phyloP scores from a whole-genome alignment of 2,797 vertebrate genomes.

The Acestrorhynchus altus region DNA sequence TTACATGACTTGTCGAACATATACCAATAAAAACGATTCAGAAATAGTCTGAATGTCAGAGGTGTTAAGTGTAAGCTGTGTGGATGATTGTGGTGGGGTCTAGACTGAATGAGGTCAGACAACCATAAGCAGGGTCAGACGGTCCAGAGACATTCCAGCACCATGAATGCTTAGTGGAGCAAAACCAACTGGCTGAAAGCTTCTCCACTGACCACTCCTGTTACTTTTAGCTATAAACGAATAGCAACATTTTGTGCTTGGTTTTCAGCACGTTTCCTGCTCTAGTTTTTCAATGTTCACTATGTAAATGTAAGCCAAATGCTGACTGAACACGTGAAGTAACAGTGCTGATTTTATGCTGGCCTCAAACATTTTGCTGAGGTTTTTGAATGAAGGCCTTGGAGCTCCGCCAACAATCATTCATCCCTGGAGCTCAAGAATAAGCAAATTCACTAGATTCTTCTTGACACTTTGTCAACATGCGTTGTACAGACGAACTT shows the following conservation, averaged over 20 bases:
- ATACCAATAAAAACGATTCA: no score
- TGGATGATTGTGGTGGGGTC: not conserved
- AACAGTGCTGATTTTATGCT: not conserved
- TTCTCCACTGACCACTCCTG: not conserved
- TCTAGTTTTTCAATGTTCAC: not conserved
- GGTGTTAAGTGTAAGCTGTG: not conserved
- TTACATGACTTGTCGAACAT: no score
- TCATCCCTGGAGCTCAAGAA: slow-evolving; percentile 1
- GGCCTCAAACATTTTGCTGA: slow-evolving; percentile 3
- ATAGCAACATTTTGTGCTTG: not conserved
- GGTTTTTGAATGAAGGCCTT: slow-evolving; percentile 22
- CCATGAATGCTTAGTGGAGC: not conserved
- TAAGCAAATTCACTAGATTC: not conserved
- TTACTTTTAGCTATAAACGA: not conserved
- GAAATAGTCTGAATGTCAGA: not conserved
- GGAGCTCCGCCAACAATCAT: not conserved
- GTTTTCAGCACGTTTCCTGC: not conserved
- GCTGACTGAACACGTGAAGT: not conserved
- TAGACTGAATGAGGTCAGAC: slow-evolving; percentile 16
- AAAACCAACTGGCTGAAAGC: not conserved
- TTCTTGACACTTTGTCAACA: not conserved
- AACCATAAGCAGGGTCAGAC: slow-evolving; percentile 11
- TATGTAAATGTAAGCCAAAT: not conserved
- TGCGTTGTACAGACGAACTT: not conserved
- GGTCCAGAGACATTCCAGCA: slow-evolving; percentile 2